phyloP scores from a whole-genome alignment of 1,140 invertebrate species.

The Philopotamus ludificatus region DNA sequence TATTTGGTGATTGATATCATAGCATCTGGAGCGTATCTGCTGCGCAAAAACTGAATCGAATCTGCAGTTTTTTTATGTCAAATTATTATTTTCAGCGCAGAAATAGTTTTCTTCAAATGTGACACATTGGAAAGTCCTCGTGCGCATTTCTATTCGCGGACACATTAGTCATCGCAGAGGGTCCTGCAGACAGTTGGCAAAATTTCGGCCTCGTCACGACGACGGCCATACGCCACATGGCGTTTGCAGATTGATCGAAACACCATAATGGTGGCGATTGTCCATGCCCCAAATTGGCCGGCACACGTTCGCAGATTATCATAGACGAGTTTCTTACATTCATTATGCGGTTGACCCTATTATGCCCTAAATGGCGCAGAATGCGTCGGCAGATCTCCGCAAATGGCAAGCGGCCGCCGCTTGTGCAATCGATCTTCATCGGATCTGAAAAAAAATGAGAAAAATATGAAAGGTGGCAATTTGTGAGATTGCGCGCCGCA shows the following conservation, averaged over 20 bases:
- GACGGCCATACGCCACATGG: neutral
- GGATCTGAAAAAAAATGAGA: no score
- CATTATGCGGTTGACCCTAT: constrained; percentile 13
- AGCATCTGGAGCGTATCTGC: no score
- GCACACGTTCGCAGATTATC: constrained; percentile 14
- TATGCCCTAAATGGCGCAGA: constrained; percentile 3
- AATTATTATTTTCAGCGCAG: no score
- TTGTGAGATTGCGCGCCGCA: no score
- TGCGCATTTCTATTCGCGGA: neutral
- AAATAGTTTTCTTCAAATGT: no score
- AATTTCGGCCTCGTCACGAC: neutral
- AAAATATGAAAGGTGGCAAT: neutral
- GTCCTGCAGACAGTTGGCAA: neutral
- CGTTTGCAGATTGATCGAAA: constrained; percentile 1
- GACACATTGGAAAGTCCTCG: no score
- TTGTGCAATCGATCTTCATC: neutral
- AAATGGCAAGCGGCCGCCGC: neutral
- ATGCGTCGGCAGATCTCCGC: neutral
- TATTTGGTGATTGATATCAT: no score
- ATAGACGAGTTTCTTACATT: constrained; percentile 15
- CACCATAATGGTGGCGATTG: constrained; percentile 20
- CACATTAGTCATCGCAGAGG: neutral
- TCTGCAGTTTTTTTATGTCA: no score
- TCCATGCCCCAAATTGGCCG: constrained; percentile 24
- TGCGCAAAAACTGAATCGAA: no score